A percentile compares a stretch with the other conserved stretches of the same genome.
Evolutionary conservation across 2,888 invertebrate species (phyloP).

Genomic region (Fragum whitleyi): DNA sequence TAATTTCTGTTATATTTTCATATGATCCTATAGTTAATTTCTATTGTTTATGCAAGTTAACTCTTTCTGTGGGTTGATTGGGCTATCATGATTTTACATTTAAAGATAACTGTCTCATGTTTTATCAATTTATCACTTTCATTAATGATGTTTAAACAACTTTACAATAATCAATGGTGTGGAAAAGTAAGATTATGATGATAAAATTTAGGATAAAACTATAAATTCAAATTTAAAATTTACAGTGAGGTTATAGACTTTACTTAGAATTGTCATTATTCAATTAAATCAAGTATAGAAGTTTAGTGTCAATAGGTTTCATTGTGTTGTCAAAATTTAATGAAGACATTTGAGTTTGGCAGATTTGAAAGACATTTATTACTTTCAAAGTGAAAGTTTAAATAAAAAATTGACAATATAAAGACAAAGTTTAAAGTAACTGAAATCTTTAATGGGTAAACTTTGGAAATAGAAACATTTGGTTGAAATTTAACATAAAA

Average conservation of each 20-base stretch:
- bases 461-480: no score
- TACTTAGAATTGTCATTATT: no score
- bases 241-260: not conserved
- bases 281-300: no score
- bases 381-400: not conserved
- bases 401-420: no score
- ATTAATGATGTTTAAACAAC: conserved; percentile 21
- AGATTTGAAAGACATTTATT: conserved; percentile 22
- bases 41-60: not conserved
- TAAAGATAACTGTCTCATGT: conserved; percentile 5
- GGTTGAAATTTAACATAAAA: no score
- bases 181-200: conserved; percentile 22
- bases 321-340: conserved; percentile 18
- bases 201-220: conserved; percentile 3
- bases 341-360: conserved; percentile 24
- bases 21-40: not conserved
- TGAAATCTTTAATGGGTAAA: no score
- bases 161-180: conserved; percentile 8
- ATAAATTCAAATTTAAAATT: not conserved
- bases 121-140: conserved; percentile 13
- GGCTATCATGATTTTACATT: not conserved
- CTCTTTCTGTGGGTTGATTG: not conserved
- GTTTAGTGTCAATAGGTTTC: no score
- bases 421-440: no score
- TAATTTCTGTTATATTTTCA: conserved; percentile 1